Evolutionary conservation across 2,888 invertebrate genomes (phyloP).

Genomic region (Ormyrus labotus): DNA sequence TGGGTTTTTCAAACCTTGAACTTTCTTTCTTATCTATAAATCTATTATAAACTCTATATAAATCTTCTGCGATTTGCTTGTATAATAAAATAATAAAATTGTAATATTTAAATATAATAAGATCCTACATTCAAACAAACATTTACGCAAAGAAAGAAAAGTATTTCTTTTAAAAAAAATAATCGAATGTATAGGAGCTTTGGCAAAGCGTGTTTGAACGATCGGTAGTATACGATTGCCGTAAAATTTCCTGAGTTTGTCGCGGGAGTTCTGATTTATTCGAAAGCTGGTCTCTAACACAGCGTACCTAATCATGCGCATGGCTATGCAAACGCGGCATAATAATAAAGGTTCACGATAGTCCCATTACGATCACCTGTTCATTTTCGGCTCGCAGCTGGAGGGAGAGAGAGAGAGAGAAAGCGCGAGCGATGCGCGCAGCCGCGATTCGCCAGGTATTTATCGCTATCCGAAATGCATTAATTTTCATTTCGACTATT

Average conservation of each 20-base stretch:
- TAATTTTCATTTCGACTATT: slow-evolving; percentile 76
- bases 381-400: slow-evolving; percentile 63
- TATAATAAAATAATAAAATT: too few species aligned
- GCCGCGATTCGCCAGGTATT: slow-evolving; percentile 71
- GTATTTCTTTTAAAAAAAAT: too few species aligned
- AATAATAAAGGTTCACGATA: slow-evolving; percentile 66
- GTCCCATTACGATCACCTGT: slow-evolving; percentile 69
- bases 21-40: too few species aligned
- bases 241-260: slow-evolving; percentile 34
- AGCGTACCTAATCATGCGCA: slow-evolving; percentile 44
- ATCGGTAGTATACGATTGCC: slow-evolving; percentile 10
- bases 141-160: too few species aligned
- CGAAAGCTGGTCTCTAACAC: slow-evolving; percentile 29
- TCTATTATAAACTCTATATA: too few species aligned
- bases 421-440: slow-evolving; percentile 62
- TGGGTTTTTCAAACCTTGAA: too few species aligned
- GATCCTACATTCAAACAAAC: too few species aligned
- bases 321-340: slow-evolving; percentile 59
- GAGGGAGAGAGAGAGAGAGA: slow-evolving; percentile 11
- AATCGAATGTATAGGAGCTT: too few species aligned
- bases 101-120: too few species aligned
- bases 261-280: slow-evolving; percentile 39
- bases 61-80: too few species aligned
- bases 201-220: too few species aligned
- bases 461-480: slow-evolving; percentile 76